Conservation (phyloP, 2,113 vertebrate genomes). For the Aspiorhynchus laticeps region DNA sequence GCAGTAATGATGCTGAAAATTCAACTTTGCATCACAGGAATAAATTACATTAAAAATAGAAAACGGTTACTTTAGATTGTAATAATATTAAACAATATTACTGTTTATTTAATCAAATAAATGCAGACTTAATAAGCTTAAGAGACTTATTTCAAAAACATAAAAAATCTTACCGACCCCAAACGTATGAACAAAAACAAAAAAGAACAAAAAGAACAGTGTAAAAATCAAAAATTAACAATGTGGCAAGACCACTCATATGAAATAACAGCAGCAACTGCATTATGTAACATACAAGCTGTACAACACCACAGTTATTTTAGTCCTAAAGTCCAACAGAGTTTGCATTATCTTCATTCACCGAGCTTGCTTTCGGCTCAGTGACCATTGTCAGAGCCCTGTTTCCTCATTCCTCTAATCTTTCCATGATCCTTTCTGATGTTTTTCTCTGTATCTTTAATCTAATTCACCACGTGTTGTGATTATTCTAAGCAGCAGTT, state of each 20-base stretch:
- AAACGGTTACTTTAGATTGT: background rate
- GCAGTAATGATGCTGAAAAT: background rate
- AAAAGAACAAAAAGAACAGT: too few species aligned
- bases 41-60: too few species aligned
- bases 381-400: background rate
- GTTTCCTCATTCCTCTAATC: constrained; percentile 28
- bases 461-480: constrained; percentile 6
- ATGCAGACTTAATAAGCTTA: too few species aligned
- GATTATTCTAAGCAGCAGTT: constrained; percentile 37
- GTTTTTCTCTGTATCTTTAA: constrained; percentile 30
- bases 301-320: background rate
- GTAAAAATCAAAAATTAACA: background rate
- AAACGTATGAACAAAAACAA: too few species aligned
- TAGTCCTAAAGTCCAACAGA: background rate
- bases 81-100: too few species aligned
- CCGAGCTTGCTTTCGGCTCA: background rate
- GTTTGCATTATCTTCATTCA: background rate
- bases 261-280: too few species aligned
- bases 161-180: too few species aligned
- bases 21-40: background rate
- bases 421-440: constrained; percentile 39
- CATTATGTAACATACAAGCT: background rate
- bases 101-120: too few species aligned
- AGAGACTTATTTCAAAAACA: too few species aligned
- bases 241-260: background rate